Evolutionary conservation across 2,797 vertebrate genomes (phyloP).

Genomic region (Malurus leucopterus): DNA sequence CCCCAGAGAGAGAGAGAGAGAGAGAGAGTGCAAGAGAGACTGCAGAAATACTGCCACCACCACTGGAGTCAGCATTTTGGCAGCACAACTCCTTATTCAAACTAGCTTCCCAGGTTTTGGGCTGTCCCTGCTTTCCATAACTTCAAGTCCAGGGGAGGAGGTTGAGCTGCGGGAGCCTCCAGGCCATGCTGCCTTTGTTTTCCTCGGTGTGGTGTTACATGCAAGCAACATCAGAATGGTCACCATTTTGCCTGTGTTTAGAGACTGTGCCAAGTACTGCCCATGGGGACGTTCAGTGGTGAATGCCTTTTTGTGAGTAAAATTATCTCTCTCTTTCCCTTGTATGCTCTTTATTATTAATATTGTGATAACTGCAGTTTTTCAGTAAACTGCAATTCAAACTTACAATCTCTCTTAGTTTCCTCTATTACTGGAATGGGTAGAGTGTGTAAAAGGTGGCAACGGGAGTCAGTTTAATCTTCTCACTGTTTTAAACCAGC

Average conservation of each 20-base stretch:
- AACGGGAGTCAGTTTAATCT: background rate
- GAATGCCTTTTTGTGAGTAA: background rate
- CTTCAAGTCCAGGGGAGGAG: background rate
- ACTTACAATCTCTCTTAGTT: background rate
- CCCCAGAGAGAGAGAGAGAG: no score
- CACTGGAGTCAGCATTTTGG: no score
- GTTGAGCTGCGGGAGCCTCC: background rate
- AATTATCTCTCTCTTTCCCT: background rate
- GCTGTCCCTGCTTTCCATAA: background rate
- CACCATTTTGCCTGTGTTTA: background rate
- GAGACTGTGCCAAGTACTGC: background rate
- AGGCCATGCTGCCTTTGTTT: no score
- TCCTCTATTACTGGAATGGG: background rate
- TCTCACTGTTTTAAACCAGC: background rate
- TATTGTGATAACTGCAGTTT: background rate
- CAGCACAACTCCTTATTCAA: background rate
- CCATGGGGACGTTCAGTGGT: rapidly evolving
- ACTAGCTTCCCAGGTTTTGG: background rate
- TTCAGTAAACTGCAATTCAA: background rate
- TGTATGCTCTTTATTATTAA: background rate
- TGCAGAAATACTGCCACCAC: no score
- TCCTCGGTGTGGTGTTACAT: rapidly evolving
- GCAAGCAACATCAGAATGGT: background rate
- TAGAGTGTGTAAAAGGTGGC: background rate
- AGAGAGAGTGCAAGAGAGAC: no score